These are phyloP conservation scores for Hoplostethus mediterraneus DNA, from an alignment of 2,797 vertebrate species.

Conservation along the genomic window DNA sequence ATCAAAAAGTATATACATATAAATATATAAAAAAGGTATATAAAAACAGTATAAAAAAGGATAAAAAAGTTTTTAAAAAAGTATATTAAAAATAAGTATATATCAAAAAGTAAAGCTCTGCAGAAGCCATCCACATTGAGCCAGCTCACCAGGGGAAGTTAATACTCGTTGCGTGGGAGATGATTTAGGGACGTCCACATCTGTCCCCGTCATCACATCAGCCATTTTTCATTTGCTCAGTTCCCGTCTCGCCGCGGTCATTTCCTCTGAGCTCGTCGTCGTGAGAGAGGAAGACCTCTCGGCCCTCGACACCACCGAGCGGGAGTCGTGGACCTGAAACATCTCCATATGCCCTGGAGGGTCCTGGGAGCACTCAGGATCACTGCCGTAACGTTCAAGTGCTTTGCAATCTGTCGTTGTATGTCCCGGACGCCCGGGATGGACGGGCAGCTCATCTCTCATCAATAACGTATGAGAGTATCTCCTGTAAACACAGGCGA, in stretches of 20 bases:
- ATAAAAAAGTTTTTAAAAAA: too few relatives aligned
- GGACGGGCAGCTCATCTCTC: constrained; percentile 56
- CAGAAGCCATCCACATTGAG: constrained; percentile 29
- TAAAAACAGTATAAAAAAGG: too few relatives aligned
- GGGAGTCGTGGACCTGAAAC: constrained; percentile 34
- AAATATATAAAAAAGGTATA: too few relatives aligned
- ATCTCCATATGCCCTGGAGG: constrained; percentile 4
- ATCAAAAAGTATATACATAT: too few relatives aligned
- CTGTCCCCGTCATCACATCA: constrained; percentile 24
- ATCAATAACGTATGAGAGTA: constrained; percentile 54
- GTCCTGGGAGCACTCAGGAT: constrained; percentile 13
- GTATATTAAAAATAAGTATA: too few relatives aligned
- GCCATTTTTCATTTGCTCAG: constrained; percentile 31
- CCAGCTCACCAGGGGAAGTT: constrained; percentile 34
- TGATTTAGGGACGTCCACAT: constrained; percentile 45
- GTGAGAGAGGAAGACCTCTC: neutral
- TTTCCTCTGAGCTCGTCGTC: constrained; percentile 12
- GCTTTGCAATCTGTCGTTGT: constrained; percentile 33
- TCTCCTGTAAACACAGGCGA: constrained; percentile 22
- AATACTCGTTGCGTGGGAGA: constrained; percentile 10
- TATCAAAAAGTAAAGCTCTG: neutral
- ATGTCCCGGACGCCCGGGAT: constrained; percentile 42
- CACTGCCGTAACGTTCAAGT: constrained; percentile 32
- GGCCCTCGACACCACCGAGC: too few relatives aligned
- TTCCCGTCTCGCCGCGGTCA: constrained; percentile 9